Evolutionary conservation across 2,888 invertebrate genomes (phyloP).

Genomic region (Agrenia bidenticulata): DNA sequence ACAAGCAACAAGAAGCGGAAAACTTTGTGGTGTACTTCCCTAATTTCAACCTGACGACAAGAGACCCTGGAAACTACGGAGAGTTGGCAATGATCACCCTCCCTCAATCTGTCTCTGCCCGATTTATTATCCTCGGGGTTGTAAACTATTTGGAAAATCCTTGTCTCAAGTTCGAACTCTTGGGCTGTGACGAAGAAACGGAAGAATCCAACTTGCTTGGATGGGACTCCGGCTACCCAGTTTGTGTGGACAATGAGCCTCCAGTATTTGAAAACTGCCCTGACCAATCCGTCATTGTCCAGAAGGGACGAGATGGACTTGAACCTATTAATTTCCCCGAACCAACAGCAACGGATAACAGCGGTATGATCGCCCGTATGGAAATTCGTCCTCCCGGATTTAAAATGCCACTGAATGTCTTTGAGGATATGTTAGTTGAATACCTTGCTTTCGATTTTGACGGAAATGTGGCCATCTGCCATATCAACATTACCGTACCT

Average conservation of each 20-base stretch:
- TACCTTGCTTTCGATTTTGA: conserved; percentile 97
- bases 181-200: conserved; percentile 84
- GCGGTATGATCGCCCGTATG: conserved; percentile 87
- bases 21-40: conserved; percentile 97
- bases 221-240: conserved; percentile 89
- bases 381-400: conserved; percentile 92
- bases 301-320: conserved; percentile 83
- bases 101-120: conserved; percentile 88
- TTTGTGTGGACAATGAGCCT: conserved; percentile 93
- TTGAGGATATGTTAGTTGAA: conserved; percentile 88
- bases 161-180: conserved; percentile 90
- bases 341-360: conserved; percentile 91
- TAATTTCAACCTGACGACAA: conserved; percentile 89
- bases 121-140: conserved; percentile 91
- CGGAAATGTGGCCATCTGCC: conserved; percentile 95
- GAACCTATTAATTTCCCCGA: conserved; percentile 89
- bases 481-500: conserved; percentile 84
- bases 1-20: conserved; percentile 89
- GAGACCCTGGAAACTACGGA: conserved; percentile 95
- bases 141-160: conserved; percentile 96
- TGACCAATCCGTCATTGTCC: conserved; percentile 84
- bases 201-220: conserved; percentile 78
- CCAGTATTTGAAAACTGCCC: conserved; percentile 96
- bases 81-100: conserved; percentile 94
- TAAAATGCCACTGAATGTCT: conserved; percentile 80